Base-by-base conservation (phyloP, 2,888 invertebrate genomes). In the Caenorhabditis zanzibari region DNA sequence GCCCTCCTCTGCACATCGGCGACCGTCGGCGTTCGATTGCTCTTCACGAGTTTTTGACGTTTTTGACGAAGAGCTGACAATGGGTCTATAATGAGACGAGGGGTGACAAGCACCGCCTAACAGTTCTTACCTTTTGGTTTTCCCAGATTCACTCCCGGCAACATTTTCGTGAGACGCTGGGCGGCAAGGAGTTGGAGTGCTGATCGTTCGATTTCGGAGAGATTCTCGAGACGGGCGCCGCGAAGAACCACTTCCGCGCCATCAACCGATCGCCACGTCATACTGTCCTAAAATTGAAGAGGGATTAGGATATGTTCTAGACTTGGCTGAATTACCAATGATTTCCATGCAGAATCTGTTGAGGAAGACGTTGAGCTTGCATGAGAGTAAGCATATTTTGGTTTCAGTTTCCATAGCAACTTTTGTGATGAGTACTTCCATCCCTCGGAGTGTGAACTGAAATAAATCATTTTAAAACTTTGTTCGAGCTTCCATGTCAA, bases 171-270 rank as follows among this genome's bases (percentile, higher is more conserved):
- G 80, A 97, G 95, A 92, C 96, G 95, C 26, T 96, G 95, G 41
- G 96, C 94, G 0, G 96, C 96, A 63, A 97, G 66, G 28, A 85
- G 41, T 28, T 96, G 96, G 82, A 97, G 94, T 71, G 96, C 95
- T 86, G 95, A 94, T 81, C 95, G 94, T 93, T 96, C 96, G 87
- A 95, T 94, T 90, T 96, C 96, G 90, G 95, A 95, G 85, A 96
- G 94, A 63, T 95, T 94, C 81, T 96, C 94, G 90, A 96, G 94
- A 66, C 95, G 95, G 54, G 95, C 95, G 91, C 95, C 95, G 81
- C 94, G 94, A 88, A 96, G 94, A 84, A 95, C 94, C 91, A 96
- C 95, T 92, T 95, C 95, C 87, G 95, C 95, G 7, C 91, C 91
- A 28, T 88, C 87, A 10, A 85, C 81, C 4, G 83, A 81, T 54